A percentile compares a stretch with the other conserved stretches of the same genome.
phyloP scores from a whole-genome alignment of 92 coral and sea anemone species.

The Palythoa grandis region DNA sequence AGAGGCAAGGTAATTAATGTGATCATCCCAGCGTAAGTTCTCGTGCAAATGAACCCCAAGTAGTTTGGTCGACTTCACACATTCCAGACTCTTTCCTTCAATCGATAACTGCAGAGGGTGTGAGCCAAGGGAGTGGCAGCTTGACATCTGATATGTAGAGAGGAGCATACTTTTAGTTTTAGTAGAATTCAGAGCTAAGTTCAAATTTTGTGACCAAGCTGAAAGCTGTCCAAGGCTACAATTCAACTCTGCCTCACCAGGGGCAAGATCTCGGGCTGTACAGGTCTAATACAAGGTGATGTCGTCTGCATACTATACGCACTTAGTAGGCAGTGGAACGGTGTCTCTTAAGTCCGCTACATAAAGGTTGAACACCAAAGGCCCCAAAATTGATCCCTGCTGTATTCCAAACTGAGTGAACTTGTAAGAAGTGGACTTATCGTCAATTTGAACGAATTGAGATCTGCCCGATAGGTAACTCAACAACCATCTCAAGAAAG shows the following conservation, averaged over 20 bases:
- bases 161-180: constrained; percentile 38
- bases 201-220: constrained; percentile 14
- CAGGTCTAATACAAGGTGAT: constrained; percentile 33
- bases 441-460: no score
- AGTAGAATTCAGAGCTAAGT: constrained; percentile 32
- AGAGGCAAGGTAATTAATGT: no score
- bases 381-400: background rate
- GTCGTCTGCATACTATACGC: constrained; percentile 44
- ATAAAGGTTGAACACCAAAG: constrained; percentile 32
- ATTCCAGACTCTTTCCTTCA: constrained; percentile 30
- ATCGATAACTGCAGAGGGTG: constrained; percentile 15
- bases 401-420: background rate
- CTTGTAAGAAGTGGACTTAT: background rate
- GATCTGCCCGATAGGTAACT: no score
- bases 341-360: constrained; percentile 31
- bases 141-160: constrained; percentile 47
- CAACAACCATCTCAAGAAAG: no score
- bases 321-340: background rate
- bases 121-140: constrained; percentile 39
- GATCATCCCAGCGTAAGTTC: no score
- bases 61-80: background rate
- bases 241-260: constrained; percentile 31
- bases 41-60: no score
- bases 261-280: constrained; percentile 1
- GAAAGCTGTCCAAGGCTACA: constrained; percentile 9